phyloP scores from a whole-genome alignment of 2,888 invertebrate genomes.

The Arenicola marina region DNA sequence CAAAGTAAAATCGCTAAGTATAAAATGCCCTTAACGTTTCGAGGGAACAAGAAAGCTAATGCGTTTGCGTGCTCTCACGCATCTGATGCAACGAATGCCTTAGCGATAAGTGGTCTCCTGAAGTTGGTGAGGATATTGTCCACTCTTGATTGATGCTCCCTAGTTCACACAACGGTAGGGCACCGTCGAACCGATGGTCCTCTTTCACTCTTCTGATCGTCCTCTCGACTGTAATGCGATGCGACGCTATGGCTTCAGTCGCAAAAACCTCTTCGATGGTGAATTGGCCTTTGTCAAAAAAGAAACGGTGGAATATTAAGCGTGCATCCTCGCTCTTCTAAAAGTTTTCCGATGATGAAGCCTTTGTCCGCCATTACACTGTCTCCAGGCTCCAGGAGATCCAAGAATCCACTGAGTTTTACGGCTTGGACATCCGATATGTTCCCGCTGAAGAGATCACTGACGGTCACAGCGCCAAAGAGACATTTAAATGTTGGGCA shows the following conservation, averaged over 20 bases:
- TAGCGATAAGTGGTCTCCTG: not conserved
- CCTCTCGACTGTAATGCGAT: not conserved
- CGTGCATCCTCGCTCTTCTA: too few species aligned
- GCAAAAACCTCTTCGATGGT: not conserved
- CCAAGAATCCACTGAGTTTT: slow-evolving; percentile 12
- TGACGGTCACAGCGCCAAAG: slow-evolving; percentile 21
- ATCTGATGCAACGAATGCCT: too few species aligned
- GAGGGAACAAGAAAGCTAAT: too few species aligned
- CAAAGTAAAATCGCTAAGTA: too few species aligned
- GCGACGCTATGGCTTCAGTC: not conserved
- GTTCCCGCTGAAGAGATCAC: slow-evolving; percentile 19
- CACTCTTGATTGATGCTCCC: not conserved
- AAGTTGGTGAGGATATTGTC: not conserved
- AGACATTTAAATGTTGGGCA: slow-evolving; percentile 22
- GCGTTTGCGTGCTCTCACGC: too few species aligned
- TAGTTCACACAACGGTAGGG: not conserved
- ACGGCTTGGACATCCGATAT: slow-evolving; percentile 24
- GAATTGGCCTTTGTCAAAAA: not conserved
- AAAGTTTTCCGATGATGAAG: slow-evolving; percentile 5
- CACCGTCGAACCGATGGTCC: not conserved
- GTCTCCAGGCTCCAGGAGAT: slow-evolving; percentile 23
- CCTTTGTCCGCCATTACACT: slow-evolving; percentile 3
- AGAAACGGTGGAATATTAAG: slow-evolving; percentile 21
- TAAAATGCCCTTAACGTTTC: too few species aligned
- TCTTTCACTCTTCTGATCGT: slow-evolving; percentile 9